Evolutionary conservation across 2,888 invertebrate genomes (phyloP).

Genomic region (Pyrgus malvae): DNA sequence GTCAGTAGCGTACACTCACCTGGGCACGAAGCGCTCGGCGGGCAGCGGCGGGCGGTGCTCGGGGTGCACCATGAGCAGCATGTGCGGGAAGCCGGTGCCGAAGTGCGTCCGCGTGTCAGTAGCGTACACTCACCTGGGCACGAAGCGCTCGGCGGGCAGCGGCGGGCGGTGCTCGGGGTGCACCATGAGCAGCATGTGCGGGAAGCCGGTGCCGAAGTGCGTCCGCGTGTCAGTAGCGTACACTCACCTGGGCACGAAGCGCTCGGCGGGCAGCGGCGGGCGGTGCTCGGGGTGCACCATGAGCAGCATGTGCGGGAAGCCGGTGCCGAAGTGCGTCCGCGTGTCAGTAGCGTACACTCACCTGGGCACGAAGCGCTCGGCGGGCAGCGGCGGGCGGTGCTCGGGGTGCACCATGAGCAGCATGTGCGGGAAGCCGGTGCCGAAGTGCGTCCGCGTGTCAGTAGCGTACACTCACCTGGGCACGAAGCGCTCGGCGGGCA

Average conservation of each 20-base stretch:
- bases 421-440: constrained; percentile 99
- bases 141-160: constrained; percentile 99
- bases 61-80: constrained; percentile 99
- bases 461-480: constrained; percentile 98
- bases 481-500: constrained; percentile 99
- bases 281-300: constrained; percentile 99
- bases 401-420: constrained; percentile 99
- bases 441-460: constrained; percentile 99
- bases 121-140: constrained; percentile 98
- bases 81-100: constrained; percentile 99
- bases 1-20: constrained; percentile 98
- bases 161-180: constrained; percentile 99
- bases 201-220: constrained; percentile 99
- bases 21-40: constrained; percentile 99
- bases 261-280: constrained; percentile 99
- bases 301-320: constrained; percentile 99
- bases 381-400: constrained; percentile 99
- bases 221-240: constrained; percentile 98
- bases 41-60: constrained; percentile 99
- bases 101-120: constrained; percentile 99
- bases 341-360: constrained; percentile 98
- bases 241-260: constrained; percentile 99
- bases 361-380: constrained; percentile 99
- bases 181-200: constrained; percentile 99
- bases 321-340: constrained; percentile 99